A percentile compares a stretch with the other conserved stretches of the same genome.
Evolutionary conservation across 2,888 invertebrate species (phyloP).

Genomic region (Mycogona germanica): DNA sequence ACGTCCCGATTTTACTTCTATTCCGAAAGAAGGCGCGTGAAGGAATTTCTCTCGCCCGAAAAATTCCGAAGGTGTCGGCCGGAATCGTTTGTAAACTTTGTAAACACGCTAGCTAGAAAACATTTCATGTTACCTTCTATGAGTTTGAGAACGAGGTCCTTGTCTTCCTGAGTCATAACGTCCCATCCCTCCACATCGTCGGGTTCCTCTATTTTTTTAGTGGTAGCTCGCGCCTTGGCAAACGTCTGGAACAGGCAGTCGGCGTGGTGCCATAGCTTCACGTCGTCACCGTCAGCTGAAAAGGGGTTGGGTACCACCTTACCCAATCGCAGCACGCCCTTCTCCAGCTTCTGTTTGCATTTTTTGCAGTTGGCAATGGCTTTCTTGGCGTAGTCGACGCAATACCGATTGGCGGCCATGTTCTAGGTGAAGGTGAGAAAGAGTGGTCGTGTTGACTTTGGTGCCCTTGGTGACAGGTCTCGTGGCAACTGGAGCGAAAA

Average conservation of each 20-base stretch:
- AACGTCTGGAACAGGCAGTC: slow-evolving; percentile 68
- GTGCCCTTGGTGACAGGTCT: too few relatives aligned
- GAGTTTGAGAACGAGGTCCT: slow-evolving; percentile 48
- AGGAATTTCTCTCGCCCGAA: too few relatives aligned
- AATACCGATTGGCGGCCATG: slow-evolving; percentile 38
- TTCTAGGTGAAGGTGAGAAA: too few relatives aligned
- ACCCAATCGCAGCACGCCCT: slow-evolving; percentile 58
- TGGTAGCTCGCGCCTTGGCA: slow-evolving; percentile 61
- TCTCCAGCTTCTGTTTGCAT: slow-evolving; percentile 64
- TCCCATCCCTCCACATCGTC: slow-evolving; percentile 70
- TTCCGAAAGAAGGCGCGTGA: too few relatives aligned
- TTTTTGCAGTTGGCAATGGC: slow-evolving; percentile 73
- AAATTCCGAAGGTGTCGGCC: too few relatives aligned
- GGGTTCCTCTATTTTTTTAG: slow-evolving; percentile 63
- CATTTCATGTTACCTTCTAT: slow-evolving; percentile 44
- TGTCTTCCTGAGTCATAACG: slow-evolving; percentile 50
- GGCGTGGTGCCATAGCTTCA: slow-evolving; percentile 77
- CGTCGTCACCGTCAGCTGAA: slow-evolving; percentile 51
- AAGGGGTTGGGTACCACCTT: slow-evolving; percentile 69
- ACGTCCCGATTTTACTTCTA: too few relatives aligned
- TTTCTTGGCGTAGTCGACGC: slow-evolving; percentile 64
- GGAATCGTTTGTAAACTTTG: not conserved
- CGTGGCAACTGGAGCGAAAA: too few relatives aligned
- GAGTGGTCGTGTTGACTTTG: too few relatives aligned
- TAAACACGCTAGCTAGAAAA: not conserved